Percentiles rank a stretch among this genome's conserved stretches.
These are phyloP conservation scores for Kryphioiulus occultus DNA, from an alignment of 2,888 invertebrate genomes.

Conservation along the genomic window DNA sequence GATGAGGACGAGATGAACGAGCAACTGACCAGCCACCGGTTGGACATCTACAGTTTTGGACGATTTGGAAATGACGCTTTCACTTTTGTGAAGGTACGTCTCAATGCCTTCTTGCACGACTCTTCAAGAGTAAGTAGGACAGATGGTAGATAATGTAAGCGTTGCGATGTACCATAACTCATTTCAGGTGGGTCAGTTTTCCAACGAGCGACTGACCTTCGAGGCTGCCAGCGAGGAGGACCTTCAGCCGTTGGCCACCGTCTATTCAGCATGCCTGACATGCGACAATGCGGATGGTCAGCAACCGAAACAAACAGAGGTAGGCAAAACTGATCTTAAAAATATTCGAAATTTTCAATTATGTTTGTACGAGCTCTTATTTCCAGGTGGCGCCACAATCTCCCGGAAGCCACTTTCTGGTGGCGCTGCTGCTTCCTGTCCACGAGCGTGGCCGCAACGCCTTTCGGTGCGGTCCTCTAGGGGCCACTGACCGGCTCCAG, in stretches of 20 bases:
- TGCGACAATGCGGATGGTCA: not conserved
- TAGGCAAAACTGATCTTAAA: not conserved
- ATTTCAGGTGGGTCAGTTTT: conserved; percentile 2
- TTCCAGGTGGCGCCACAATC: not conserved
- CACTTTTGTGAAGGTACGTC: not conserved
- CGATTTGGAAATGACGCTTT: not conserved
- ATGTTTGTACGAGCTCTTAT: not conserved
- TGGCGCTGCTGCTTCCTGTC: not conserved
- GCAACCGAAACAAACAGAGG: not conserved
- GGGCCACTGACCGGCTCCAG: not conserved
- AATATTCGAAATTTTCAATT: not conserved
- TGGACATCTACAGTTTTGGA: not conserved
- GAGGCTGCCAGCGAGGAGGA: not conserved
- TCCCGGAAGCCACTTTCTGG: not conserved
- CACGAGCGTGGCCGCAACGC: not conserved
- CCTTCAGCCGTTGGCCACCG: not conserved
- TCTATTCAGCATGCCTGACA: not conserved
- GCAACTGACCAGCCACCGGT: not conserved
- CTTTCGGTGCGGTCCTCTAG: conserved; percentile 1
- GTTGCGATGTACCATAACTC: too few species aligned
- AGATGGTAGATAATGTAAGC: too few species aligned
- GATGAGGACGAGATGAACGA: not conserved
- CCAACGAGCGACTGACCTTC: not conserved
- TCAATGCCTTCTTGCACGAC: not conserved
- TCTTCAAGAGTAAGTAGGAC: not conserved